Evolutionary conservation across 2,797 vertebrate genomes (phyloP), one percentile per base, ranked within the genome.

Genomic region (Todus mexicanus): DNA sequence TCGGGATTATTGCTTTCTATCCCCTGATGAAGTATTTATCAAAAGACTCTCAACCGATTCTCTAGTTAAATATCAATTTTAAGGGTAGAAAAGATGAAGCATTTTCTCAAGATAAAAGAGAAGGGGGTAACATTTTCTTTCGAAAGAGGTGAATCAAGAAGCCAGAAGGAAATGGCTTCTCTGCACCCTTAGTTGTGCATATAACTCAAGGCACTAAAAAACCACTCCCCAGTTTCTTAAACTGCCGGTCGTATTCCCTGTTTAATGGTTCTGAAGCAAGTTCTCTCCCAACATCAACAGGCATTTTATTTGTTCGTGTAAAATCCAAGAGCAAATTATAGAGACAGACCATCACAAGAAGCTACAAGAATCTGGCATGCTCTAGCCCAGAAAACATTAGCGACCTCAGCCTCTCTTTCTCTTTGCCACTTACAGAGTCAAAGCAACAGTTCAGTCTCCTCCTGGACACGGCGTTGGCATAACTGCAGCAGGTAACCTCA

Each of bases 11-110:
- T 5, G 21, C 8, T 10, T 17, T 8, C 43, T 13, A 1, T 25
- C 1, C 29, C 31, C 20, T 35, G 7, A 21, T 12, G 45, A 42
- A 48, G 26, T 37, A n/a, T 66, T 50, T 31, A 71, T 37, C 79
- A 40, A 27, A 0, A 31, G 37, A 20, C 13, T 35, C 37, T 43
- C 33, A 37, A 18, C 10, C 0, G 0, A 73, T 61, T 21, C 25
- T 9, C 11, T 66, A 79, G 78, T 61, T 2, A 42, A 64, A 19
- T 22, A 56, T 37, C 54, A 47, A 78, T 50, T 23, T 18, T 6
- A 56, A 40, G 26, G 47, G 27, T 4, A 45, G 79, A 37, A 33
- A 48, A 74, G 53, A 71, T n/a, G 6, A 42, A 53, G 29, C 3
- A 7, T 80, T 79, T 82, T 42, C 38, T 48, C 31, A 38, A 31